A percentile compares a stretch with the other conserved stretches of the same genome.
phyloP scores from a whole-genome alignment of 2,888 invertebrate genomes.

The Clunio marinus region DNA sequence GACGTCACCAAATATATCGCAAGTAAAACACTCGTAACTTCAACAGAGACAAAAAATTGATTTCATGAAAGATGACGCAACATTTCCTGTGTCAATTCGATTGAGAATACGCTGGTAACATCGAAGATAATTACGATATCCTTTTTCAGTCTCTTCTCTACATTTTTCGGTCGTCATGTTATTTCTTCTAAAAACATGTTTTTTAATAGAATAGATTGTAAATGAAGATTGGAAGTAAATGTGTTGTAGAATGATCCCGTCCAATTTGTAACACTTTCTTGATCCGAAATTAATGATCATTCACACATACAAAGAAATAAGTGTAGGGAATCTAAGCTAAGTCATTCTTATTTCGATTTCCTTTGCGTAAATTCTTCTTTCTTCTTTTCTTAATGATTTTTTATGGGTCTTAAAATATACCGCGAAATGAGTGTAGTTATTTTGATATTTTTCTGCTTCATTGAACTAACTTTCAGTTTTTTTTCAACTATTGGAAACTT shows the following conservation, averaged over 20 bases:
- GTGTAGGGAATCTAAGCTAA: neutral
- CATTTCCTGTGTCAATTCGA: conserved; percentile 38
- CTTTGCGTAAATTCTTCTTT: conserved; percentile 26
- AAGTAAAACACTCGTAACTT: conserved; percentile 14
- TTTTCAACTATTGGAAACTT: too few species aligned
- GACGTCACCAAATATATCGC: conserved; percentile 17
- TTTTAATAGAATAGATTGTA: neutral
- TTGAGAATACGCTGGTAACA: conserved; percentile 26
- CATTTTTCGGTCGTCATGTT: neutral
- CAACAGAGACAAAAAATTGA: neutral
- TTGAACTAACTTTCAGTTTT: conserved; percentile 30
- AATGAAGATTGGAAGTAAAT: conserved; percentile 4
- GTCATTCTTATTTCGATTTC: conserved; percentile 25
- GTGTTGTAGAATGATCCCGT: conserved; percentile 16
- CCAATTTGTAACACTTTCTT: conserved; percentile 38
- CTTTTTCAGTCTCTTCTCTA: conserved; percentile 32
- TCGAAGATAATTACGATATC: conserved; percentile 38
- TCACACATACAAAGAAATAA: conserved; percentile 3
- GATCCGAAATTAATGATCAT: conserved; percentile 29
- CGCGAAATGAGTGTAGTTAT: neutral
- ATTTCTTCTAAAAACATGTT: neutral
- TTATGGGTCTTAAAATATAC: conserved; percentile 19
- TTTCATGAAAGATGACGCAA: conserved; percentile 28
- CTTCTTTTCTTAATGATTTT: neutral
- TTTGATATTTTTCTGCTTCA: conserved; percentile 10